A percentile compares a stretch with the other conserved stretches of the same genome.
Conservation (phyloP, 1,140 invertebrate species). For the Dinoponera quadriceps region DNA sequence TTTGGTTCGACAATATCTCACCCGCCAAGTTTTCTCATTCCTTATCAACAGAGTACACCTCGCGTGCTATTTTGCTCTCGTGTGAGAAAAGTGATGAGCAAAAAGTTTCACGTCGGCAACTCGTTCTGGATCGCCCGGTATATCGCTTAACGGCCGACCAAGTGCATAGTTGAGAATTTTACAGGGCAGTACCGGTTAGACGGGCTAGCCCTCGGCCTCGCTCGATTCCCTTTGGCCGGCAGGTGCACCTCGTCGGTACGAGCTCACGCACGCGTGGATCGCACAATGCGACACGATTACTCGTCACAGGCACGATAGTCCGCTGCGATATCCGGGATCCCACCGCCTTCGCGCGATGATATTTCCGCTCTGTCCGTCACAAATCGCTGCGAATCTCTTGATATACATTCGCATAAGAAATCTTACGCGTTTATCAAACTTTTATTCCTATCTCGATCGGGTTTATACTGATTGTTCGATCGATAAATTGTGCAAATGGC, state of each 20-base stretch:
- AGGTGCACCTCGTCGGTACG: constrained; percentile 68
- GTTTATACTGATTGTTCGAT: no score
- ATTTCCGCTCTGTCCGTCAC: constrained; percentile 11
- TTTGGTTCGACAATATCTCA: constrained; percentile 10
- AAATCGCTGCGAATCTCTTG: background rate
- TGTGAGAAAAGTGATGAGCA: background rate
- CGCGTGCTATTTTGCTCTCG: background rate
- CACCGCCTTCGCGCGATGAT: constrained; percentile 5
- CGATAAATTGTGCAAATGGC: no score
- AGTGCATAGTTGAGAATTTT: constrained; percentile 81
- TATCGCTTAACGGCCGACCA: constrained; percentile 40
- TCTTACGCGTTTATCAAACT: background rate
- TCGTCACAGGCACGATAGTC: constrained; percentile 36
- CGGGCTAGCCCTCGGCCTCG: constrained; percentile 75
- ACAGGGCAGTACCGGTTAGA: constrained; percentile 80
- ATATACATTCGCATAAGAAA: background rate
- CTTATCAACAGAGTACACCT: background rate
- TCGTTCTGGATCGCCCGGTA: constrained; percentile 59
- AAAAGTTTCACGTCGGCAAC: background rate
- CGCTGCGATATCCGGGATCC: constrained; percentile 21
- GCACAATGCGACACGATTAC: constrained; percentile 45
- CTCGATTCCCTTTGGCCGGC: constrained; percentile 76
- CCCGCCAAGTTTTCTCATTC: background rate
- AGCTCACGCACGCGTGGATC: constrained; percentile 63
- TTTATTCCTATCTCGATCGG: no score